Conservation (phyloP, 2,888 invertebrate genomes). For the Drosophila gaucha region DNA sequence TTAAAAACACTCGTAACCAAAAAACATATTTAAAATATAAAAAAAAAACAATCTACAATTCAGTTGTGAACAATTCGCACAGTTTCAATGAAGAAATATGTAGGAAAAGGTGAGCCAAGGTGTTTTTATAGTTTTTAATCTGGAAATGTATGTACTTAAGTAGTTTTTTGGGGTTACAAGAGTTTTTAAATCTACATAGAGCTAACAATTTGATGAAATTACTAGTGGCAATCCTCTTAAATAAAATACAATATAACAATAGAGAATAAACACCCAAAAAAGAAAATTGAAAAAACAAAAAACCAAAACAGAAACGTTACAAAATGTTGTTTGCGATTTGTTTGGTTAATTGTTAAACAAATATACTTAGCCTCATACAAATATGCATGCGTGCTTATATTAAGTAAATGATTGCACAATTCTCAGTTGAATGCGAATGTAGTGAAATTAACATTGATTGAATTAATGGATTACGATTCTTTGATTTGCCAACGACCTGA, state of each 20-base stretch:
- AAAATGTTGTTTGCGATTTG: conserved; percentile 71
- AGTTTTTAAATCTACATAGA: conserved; percentile 35
- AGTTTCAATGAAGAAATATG: conserved; percentile 35
- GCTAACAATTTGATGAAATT: conserved; percentile 47
- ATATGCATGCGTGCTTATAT: conserved; percentile 36
- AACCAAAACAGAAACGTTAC: conserved; percentile 34
- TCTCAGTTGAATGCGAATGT: conserved; percentile 45
- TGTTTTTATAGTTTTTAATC: conserved; percentile 71
- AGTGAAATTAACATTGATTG: conserved; percentile 47
- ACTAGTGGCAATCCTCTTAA: conserved; percentile 63
- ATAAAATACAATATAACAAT: conserved; percentile 14
- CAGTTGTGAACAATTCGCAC: conserved; percentile 62
- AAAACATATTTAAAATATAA: conserved; percentile 7
- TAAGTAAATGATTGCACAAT: conserved; percentile 57
- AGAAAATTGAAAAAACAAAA: background rate
- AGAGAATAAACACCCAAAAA: conserved; percentile 4
- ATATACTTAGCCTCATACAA: conserved; percentile 30
- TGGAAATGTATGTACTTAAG: conserved; percentile 51
- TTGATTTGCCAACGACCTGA: conserved; percentile 72
- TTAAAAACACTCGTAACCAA: conserved; percentile 42
- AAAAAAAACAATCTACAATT: conserved; percentile 32
- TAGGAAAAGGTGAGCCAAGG: background rate
- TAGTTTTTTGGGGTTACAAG: conserved; percentile 35
- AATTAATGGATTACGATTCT: conserved; percentile 27
- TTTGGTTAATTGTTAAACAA: conserved; percentile 71